These are phyloP conservation scores for Aplocera efformata DNA, from an alignment of 2,888 invertebrate species.

Conservation along the genomic window DNA sequence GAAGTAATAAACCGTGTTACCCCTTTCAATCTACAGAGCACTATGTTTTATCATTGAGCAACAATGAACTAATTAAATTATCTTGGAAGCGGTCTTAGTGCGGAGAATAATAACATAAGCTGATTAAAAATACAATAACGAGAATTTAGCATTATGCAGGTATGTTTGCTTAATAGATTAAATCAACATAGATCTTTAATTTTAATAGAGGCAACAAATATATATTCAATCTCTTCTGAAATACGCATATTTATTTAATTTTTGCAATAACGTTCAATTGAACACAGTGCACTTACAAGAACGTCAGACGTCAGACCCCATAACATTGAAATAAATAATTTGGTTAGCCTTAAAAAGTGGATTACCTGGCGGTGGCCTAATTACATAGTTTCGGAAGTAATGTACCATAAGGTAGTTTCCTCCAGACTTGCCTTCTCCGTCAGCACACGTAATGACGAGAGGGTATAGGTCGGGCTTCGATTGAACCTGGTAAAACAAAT, in stretches of 20 bases:
- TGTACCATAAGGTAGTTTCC: slow-evolving; percentile 92
- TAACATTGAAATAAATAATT: too few species aligned
- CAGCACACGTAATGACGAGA: slow-evolving; percentile 89
- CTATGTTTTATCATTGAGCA: slow-evolving; percentile 1
- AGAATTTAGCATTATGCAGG: too few species aligned
- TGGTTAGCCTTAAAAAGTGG: too few species aligned
- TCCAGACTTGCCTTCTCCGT: slow-evolving; percentile 84
- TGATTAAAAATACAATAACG: slow-evolving; percentile 3
- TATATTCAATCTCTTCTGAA: too few species aligned
- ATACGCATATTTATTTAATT: too few species aligned
- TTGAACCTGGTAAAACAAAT: slow-evolving; percentile 85
- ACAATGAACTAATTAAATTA: slow-evolving; percentile 10
- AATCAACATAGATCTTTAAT: slow-evolving; percentile 1
- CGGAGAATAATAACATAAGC: slow-evolving; percentile 12
- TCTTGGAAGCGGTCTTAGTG: not conserved
- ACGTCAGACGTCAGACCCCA: too few species aligned
- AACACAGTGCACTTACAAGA: too few species aligned
- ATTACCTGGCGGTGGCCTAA: slow-evolving; percentile 84
- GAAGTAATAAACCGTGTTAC: not conserved
- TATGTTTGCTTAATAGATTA: too few species aligned
- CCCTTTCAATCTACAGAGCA: not conserved
- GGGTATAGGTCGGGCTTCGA: slow-evolving; percentile 93
- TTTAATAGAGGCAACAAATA: too few species aligned
- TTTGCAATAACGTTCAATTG: too few species aligned
- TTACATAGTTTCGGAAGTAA: slow-evolving; percentile 86